Evolutionary conservation across 2,888 invertebrate genomes (phyloP).

Genomic region (Cyclophora albipunctata): DNA sequence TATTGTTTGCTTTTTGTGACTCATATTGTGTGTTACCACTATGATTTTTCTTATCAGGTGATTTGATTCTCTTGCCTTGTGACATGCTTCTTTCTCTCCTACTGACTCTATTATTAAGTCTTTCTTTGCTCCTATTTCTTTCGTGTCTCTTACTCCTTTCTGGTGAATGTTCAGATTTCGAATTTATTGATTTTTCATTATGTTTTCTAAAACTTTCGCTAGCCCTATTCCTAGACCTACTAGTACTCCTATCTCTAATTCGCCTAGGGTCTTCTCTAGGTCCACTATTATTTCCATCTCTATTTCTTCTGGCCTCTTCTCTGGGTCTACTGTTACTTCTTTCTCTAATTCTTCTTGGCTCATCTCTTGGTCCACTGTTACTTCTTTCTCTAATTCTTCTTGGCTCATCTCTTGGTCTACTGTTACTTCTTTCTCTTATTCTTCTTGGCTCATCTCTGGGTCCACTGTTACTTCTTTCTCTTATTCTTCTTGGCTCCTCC

Average conservation of each 20-base stretch:
- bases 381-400: neutral
- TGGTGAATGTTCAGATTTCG: too few relatives aligned
- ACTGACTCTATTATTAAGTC: neutral
- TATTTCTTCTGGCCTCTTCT: neutral
- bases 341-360: conserved; percentile 10
- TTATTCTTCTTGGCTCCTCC: conserved; percentile 2
- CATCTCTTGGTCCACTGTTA: conserved; percentile 1
- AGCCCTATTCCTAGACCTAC: neutral
- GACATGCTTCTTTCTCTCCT: neutral
- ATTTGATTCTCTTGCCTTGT: too few relatives aligned
- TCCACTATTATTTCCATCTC: neutral
- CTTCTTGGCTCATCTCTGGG: neutral
- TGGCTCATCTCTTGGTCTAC: neutral
- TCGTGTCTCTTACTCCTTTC: too few relatives aligned
- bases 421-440: conserved; percentile 13
- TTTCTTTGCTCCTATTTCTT: neutral
- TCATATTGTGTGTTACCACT: neutral
- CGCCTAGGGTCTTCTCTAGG: too few relatives aligned
- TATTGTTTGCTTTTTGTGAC: neutral
- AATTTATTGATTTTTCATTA: neutral
- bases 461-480: neutral
- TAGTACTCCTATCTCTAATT: neutral
- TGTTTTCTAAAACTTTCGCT: neutral
- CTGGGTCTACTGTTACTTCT: conserved; percentile 3
- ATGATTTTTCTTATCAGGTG: neutral